A percentile compares a stretch with the other conserved stretches of the same genome.
These are phyloP conservation scores for Acanthurus tractus DNA, from an alignment of 2,797 vertebrate species.

Conservation along the genomic window DNA sequence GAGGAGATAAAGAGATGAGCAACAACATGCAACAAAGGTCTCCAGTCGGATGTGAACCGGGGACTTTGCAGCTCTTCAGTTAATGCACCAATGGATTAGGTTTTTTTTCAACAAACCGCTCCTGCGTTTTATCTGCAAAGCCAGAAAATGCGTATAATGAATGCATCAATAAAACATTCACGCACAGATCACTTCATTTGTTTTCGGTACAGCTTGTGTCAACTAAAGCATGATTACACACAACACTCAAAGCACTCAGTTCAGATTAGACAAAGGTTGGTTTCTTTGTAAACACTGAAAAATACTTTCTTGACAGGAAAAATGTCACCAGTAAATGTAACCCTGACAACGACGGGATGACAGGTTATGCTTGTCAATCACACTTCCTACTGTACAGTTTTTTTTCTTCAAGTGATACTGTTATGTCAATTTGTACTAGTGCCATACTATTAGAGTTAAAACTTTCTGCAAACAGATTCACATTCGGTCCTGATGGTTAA, in stretches of 20 bases:
- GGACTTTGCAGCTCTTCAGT: not conserved
- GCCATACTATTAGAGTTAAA: constrained; percentile 1
- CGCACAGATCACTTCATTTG: not conserved
- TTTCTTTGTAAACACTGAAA: too few species aligned
- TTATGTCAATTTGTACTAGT: constrained; percentile 19
- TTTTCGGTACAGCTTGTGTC: not conserved
- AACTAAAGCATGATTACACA: not conserved
- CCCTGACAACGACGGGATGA: not conserved
- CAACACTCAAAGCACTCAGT: too few species aligned
- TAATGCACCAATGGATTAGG: not conserved
- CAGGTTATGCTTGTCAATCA: not conserved
- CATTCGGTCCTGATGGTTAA: constrained; percentile 65
- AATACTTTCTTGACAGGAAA: not conserved
- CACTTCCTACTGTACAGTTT: not conserved
- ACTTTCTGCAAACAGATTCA: constrained; percentile 49
- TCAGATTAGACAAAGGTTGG: too few species aligned
- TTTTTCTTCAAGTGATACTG: not conserved
- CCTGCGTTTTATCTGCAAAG: not conserved
- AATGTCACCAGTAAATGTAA: not conserved
- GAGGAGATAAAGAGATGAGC: not conserved
- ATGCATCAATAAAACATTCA: constrained; percentile 1
- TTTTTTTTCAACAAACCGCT: not conserved
- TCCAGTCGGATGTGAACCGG: not conserved
- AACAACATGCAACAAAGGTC: not conserved
- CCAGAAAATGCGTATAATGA: too few species aligned